These are phyloP conservation scores for Aricia agestis DNA, from an alignment of 1,140 invertebrate genomes.

Conservation along the genomic window DNA sequence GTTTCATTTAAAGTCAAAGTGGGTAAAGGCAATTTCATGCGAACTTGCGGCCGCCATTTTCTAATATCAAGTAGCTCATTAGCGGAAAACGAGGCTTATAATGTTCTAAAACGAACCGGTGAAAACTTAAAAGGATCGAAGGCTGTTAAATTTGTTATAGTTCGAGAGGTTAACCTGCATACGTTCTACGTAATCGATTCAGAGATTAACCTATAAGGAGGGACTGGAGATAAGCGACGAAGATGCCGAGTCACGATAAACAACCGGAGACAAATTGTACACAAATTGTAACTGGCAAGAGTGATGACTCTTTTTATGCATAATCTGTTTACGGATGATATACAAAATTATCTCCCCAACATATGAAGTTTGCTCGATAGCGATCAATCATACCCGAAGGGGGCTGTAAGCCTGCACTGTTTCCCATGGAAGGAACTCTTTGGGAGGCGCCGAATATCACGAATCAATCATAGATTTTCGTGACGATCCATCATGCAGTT, in stretches of 20 bases:
- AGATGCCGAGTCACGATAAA: constrained; percentile 49
- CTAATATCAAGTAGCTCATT: constrained; percentile 15
- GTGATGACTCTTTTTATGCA: constrained; percentile 66
- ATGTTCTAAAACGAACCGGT: constrained; percentile 3
- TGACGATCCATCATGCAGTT: constrained; percentile 71
- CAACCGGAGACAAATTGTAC: constrained; percentile 41
- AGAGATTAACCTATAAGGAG: constrained; percentile 18
- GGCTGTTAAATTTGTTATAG: neutral
- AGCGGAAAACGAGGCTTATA: constrained; percentile 14
- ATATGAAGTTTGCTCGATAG: constrained; percentile 68
- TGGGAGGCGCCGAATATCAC: constrained; percentile 64
- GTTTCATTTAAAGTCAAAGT: constrained; percentile 8
- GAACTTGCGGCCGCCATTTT: constrained; percentile 7
- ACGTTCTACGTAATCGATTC: constrained; percentile 15
- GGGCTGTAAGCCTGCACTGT: constrained; percentile 59
- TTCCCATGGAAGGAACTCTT: constrained; percentile 61
- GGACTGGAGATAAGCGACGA: constrained; percentile 26
- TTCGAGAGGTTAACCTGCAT: neutral
- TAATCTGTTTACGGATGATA: constrained; percentile 74
- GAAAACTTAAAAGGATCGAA: constrained; percentile 14
- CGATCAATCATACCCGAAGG: constrained; percentile 70
- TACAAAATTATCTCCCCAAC: constrained; percentile 74
- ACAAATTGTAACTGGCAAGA: constrained; percentile 40
- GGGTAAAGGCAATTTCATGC: constrained; percentile 12
- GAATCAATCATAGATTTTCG: constrained; percentile 73